phyloP scores from a whole-genome alignment of 1,140 invertebrate species.

The Drosophila repletoides region DNA sequence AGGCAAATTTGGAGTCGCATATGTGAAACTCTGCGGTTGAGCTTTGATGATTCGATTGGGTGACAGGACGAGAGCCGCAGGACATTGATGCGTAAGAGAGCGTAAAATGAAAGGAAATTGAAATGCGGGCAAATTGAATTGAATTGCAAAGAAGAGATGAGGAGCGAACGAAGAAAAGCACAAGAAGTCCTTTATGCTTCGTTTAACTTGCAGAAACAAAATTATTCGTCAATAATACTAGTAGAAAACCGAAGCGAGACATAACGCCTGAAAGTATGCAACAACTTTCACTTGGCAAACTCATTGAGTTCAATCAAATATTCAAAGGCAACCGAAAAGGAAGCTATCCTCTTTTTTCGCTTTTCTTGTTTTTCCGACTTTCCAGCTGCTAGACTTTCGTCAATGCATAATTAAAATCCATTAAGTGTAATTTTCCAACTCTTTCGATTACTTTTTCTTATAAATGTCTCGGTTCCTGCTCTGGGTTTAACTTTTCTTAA shows the following conservation, averaged over 20 bases:
- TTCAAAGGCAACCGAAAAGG: slow-evolving; percentile 48
- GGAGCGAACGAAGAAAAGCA: slow-evolving; percentile 17
- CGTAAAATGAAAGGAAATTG: slow-evolving; percentile 80
- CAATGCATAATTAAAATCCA: slow-evolving; percentile 79
- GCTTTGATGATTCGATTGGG: slow-evolving; percentile 68
- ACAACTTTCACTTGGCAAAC: slow-evolving; percentile 65
- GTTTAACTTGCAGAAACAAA: slow-evolving; percentile 48
- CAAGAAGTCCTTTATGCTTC: slow-evolving; percentile 47
- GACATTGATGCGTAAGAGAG: slow-evolving; percentile 64
- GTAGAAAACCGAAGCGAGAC: slow-evolving; percentile 13
- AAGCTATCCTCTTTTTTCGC: not conserved
- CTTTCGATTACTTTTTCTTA: slow-evolving; percentile 39
- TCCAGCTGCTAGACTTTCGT: slow-evolving; percentile 27
- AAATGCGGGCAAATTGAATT: slow-evolving; percentile 75
- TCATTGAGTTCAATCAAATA: slow-evolving; percentile 70
- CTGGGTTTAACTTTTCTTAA: slow-evolving; percentile 23
- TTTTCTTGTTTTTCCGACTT: slow-evolving; percentile 38
- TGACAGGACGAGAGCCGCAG: slow-evolving; percentile 14
- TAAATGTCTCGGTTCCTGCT: slow-evolving; percentile 15
- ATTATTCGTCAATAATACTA: no score
- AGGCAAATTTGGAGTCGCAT: slow-evolving; percentile 21
- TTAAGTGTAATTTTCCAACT: slow-evolving; percentile 69
- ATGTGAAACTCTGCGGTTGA: slow-evolving; percentile 47
- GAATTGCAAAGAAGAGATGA: no score
- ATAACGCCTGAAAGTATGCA: slow-evolving; percentile 62